phyloP scores from a whole-genome alignment of 2,888 invertebrate species.

The Sinotaia quadrata region DNA sequence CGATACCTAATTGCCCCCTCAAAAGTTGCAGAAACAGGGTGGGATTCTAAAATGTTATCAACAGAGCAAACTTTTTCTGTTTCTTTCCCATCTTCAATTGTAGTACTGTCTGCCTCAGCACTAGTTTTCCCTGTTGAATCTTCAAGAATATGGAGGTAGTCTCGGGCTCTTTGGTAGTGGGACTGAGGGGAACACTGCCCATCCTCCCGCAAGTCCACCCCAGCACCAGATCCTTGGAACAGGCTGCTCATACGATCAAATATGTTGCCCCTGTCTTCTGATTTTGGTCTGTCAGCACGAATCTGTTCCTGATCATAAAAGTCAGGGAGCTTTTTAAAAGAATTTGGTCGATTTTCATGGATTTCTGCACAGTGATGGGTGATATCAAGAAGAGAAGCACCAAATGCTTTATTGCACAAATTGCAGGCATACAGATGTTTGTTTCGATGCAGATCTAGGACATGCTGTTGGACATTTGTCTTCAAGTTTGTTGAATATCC shows the following conservation, averaged over 20 bases:
- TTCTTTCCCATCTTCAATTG: conserved; percentile 34
- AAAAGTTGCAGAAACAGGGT: no score
- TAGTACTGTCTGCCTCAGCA: conserved; percentile 58
- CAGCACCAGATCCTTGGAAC: conserved; percentile 25
- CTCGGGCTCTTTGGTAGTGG: conserved; percentile 37
- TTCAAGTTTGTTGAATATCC: conserved; percentile 45
- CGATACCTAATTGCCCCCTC: no score
- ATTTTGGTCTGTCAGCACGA: conserved; percentile 14
- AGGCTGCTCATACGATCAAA: conserved; percentile 50
- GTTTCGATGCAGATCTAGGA: conserved; percentile 42
- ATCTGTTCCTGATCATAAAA: conserved; percentile 47
- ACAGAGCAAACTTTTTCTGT: no score
- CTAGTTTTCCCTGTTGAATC: conserved; percentile 43
- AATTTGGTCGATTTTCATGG: conserved; percentile 50
- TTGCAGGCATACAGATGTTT: conserved; percentile 54
- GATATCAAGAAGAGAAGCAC: conserved; percentile 44
- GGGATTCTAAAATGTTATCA: no score
- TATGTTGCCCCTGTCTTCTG: conserved; percentile 45
- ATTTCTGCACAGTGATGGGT: conserved; percentile 46
- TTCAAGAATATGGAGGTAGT: conserved; percentile 39
- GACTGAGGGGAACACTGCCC: conserved; percentile 21
- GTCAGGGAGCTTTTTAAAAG: conserved; percentile 49
- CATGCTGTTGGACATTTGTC: conserved; percentile 47
- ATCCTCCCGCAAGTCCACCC: conserved; percentile 20
- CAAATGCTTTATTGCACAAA: conserved; percentile 48